These are phyloP conservation scores for Aspidiotus rigidus DNA, from an alignment of 2,888 invertebrate species.

Conservation along the genomic window DNA sequence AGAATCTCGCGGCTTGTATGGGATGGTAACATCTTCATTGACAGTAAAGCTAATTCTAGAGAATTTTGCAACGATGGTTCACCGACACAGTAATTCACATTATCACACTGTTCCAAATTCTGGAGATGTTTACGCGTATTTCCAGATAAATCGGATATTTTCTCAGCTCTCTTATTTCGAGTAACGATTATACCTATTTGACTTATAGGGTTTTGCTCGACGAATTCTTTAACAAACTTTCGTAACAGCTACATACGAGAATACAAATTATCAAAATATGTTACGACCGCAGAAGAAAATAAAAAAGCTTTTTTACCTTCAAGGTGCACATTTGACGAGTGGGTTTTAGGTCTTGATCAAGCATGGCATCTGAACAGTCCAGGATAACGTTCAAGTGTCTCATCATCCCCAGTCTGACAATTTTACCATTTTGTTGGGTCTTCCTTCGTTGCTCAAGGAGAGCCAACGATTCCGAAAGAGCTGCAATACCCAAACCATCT, in stretches of 20 bases:
- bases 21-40: slow-evolving; percentile 76
- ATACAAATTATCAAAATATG: neutral
- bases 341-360: slow-evolving; percentile 89
- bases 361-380: slow-evolving; percentile 92
- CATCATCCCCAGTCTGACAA: slow-evolving; percentile 93
- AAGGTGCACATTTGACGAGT: slow-evolving; percentile 75
- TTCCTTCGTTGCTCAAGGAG: slow-evolving; percentile 18
- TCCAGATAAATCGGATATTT: slow-evolving; percentile 81
- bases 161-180: slow-evolving; percentile 89
- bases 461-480: slow-evolving; percentile 10
- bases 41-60: slow-evolving; percentile 73
- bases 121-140: slow-evolving; percentile 71
- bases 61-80: slow-evolving; percentile 96
- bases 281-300: slow-evolving; percentile 6
- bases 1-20: slow-evolving; percentile 93
- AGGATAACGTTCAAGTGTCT: slow-evolving; percentile 83
- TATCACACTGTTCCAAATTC: slow-evolving; percentile 42
- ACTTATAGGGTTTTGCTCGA: slow-evolving; percentile 97
- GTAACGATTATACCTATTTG: slow-evolving; percentile 88
- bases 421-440: slow-evolving; percentile 12
- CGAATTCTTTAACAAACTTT: slow-evolving; percentile 90
- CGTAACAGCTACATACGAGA: slow-evolving; percentile 63
- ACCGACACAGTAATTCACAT: slow-evolving; percentile 54
- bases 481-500: slow-evolving; percentile 51
- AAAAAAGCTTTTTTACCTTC: slow-evolving; percentile 53